Conservation (phyloP, 2,797 vertebrate genomes). For the Apodemus agrarius region DNA sequence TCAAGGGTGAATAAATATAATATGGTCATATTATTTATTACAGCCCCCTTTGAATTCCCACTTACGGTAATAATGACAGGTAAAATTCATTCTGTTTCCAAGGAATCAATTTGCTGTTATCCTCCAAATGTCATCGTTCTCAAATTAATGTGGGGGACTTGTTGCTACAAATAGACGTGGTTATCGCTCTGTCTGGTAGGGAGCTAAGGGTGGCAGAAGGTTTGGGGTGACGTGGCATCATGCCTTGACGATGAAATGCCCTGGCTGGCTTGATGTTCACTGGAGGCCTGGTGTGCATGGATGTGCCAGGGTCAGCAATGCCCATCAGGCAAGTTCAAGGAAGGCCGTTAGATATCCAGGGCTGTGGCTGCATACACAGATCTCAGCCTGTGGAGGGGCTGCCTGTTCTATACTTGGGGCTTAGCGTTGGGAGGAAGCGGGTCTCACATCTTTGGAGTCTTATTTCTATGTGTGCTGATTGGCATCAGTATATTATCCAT, state of each 20-base stretch:
- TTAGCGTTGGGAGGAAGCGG: not conserved
- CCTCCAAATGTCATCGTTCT: constrained; percentile 66
- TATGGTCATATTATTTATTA: constrained; percentile 78
- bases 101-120: constrained; percentile 76
- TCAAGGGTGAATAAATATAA: constrained; percentile 79
- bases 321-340: not conserved
- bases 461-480: not conserved
- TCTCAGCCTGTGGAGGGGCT: not conserved
- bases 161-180: constrained; percentile 54
- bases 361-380: not conserved
- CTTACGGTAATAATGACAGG: constrained; percentile 67
- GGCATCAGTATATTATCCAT: not conserved
- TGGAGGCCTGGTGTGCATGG: accelerated
- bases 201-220: not conserved
- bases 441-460: not conserved
- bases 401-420: not conserved
- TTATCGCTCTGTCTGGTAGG: not conserved
- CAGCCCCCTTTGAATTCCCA: constrained; percentile 63
- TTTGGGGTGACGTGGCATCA: not conserved
- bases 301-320: not conserved
- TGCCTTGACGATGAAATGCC: not conserved
- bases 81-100: constrained; percentile 74
- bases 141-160: constrained; percentile 68
- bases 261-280: not conserved
- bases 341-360: not conserved